Evolutionary conservation across 2,888 invertebrate species (phyloP), one percentile per base, ranked within the genome.

Genomic region (Campaea margaritaria): DNA sequence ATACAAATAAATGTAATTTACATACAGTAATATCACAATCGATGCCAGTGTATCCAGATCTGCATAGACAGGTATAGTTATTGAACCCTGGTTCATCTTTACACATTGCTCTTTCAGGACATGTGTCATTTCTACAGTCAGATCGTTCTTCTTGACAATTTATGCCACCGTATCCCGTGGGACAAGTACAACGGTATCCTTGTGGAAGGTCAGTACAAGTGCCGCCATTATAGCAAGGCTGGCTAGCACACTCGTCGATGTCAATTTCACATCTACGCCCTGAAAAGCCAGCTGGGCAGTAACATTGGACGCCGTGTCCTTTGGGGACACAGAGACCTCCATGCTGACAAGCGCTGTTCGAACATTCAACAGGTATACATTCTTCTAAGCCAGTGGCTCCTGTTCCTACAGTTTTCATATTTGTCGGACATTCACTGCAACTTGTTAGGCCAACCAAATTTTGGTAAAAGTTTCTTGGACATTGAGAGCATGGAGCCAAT

Each of bases 101-200:
- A 86, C 99, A 99, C 97, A 98, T 98, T 3, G 99, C 99, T 76
- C 98, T 93, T 79, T 98, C 98, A 0, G 98, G 97, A 74, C 99
- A 99, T 0, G 99, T 97, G 64, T 97, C 96, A 78, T 96, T 96
- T 70, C 93, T 93, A 79, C 98, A 99, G 75, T 99, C 98, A 13
- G 96, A 96, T 73, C 96, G 94, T 85, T 98, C 98, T 81, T 98
- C 97, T 90, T 99, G 98, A 79, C 99, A 99, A 80, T 98, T 98
- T 36, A 97, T 95, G n/a, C 98, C 98, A 9, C 96, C 95, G 75
- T 97, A 98, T 43, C 98, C 98, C 5, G 95, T 93, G 0, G 96
- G 94, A 79, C 99, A 99, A 65, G 96, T 95, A 74, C 99, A 99
- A 71, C 96, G 94, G 79, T 98, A 99, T 12, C 97, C 97, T 92